phyloP scores from a whole-genome alignment of 2,113 vertebrate species.

The Cheilinus undulatus region DNA sequence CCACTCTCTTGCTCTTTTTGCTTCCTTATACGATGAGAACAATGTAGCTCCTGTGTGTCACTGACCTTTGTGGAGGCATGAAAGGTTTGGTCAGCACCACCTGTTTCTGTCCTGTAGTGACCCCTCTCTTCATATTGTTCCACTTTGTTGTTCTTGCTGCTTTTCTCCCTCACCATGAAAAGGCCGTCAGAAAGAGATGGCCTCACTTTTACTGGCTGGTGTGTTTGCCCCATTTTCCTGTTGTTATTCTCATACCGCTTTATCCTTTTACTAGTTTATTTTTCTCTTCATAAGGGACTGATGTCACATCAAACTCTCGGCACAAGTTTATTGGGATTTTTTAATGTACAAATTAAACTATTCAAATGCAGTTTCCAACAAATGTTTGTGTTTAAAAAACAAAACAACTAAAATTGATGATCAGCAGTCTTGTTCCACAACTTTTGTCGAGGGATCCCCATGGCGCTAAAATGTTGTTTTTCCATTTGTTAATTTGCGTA shows the following conservation, averaged over 20 bases:
- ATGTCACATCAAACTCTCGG: not conserved
- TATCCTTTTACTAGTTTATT: too few relatives aligned
- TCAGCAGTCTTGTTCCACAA: not conserved
- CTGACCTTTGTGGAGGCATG: constrained; percentile 66
- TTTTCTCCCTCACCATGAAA: constrained; percentile 44
- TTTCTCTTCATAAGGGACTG: not conserved
- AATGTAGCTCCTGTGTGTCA: constrained; percentile 60
- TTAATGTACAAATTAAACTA: too few relatives aligned
- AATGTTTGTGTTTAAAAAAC: not conserved
- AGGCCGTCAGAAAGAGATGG: constrained; percentile 48
- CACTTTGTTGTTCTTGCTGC: constrained; percentile 52
- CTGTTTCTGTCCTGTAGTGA: constrained; percentile 66
- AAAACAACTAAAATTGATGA: not conserved
- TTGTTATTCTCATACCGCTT: not conserved
- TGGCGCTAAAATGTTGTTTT: not conserved
- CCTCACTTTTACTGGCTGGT: constrained; percentile 34
- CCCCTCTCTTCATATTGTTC: constrained; percentile 55
- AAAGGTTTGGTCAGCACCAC: constrained; percentile 69
- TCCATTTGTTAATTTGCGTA: not conserved
- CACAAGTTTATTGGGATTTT: not conserved
- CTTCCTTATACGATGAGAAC: constrained; percentile 59
- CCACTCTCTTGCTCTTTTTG: constrained; percentile 43
- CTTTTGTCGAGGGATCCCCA: too few relatives aligned
- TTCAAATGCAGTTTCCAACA: not conserved
- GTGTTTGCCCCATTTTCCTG: constrained; percentile 36